Evolutionary conservation across 2,797 vertebrate genomes (phyloP).

Genomic region (Thunnus albacares): DNA sequence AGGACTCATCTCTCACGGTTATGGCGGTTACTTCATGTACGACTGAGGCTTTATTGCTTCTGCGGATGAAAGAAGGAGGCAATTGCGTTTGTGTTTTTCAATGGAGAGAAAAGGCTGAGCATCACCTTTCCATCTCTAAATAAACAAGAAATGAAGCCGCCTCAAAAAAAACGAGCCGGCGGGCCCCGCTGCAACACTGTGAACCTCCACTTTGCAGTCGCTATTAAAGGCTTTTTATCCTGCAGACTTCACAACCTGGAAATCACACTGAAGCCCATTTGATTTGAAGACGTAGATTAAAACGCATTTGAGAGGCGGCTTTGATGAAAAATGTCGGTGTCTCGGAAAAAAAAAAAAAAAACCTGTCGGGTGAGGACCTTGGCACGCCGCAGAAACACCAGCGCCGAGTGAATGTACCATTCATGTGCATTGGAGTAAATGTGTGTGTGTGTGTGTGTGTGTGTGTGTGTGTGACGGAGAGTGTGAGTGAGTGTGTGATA

Average conservation of each 20-base stretch:
- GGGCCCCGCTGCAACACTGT: slow-evolving; percentile 28
- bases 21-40: slow-evolving; percentile 54
- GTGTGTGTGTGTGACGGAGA: slow-evolving; percentile 21
- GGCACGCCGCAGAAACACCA: neutral
- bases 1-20: slow-evolving; percentile 57
- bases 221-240: slow-evolving; percentile 60
- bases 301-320: slow-evolving; percentile 52
- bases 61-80: slow-evolving; percentile 49
- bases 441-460: slow-evolving; percentile 24
- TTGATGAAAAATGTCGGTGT: slow-evolving; percentile 33
- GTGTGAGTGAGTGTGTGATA: slow-evolving; percentile 42
- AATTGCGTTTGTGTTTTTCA: slow-evolving; percentile 50
- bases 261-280: slow-evolving; percentile 18
- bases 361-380: slow-evolving; percentile 34
- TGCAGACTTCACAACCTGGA: slow-evolving; percentile 31
- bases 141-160: slow-evolving; percentile 50
- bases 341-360: neutral
- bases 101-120: slow-evolving; percentile 43
- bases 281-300: slow-evolving; percentile 61
- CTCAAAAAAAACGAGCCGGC: slow-evolving; percentile 33
- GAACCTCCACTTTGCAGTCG: slow-evolving; percentile 35
- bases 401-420: slow-evolving; percentile 21
- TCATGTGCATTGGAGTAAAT: slow-evolving; percentile 7
- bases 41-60: slow-evolving; percentile 51
- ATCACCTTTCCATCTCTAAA: slow-evolving; percentile 58